Conservation (phyloP, 2,113 vertebrate species). For the Neodon shergylaensis region DNA sequence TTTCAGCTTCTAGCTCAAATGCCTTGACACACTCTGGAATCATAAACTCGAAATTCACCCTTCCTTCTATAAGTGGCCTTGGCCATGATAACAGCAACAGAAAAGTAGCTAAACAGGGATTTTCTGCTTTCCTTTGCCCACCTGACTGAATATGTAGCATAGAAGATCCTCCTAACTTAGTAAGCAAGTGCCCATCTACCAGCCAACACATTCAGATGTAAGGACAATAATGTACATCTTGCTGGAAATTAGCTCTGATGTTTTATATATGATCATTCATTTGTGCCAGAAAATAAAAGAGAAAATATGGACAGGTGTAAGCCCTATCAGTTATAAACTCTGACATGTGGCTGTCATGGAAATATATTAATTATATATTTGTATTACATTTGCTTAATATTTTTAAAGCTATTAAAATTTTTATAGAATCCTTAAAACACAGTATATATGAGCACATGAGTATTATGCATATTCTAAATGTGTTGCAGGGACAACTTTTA, state of each 20-base stretch:
- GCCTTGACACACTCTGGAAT: no score
- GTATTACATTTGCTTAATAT: not conserved
- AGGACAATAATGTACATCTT: not conserved
- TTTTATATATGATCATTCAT: not conserved
- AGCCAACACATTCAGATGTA: not conserved
- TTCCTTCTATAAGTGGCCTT: not conserved
- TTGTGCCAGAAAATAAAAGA: not conserved
- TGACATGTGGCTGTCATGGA: not conserved
- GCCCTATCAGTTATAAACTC: not conserved
- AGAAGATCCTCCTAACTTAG: not conserved
- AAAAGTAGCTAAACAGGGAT: not conserved
- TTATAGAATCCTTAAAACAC: not conserved
- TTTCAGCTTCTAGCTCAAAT: not conserved
- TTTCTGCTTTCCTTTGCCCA: not conserved
- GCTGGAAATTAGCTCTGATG: not conserved
- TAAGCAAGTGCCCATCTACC: not conserved
- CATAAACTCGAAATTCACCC: not conserved
- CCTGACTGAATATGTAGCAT: not conserved
- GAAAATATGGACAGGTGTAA: not conserved
- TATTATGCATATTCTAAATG: not conserved
- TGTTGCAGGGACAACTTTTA: not conserved
- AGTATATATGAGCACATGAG: not conserved
- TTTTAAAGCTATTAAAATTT: slow-evolving; percentile 9
- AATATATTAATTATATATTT: not conserved
- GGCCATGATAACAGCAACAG: not conserved